Conservation (phyloP, 2,888 invertebrate species). For the Protonemura montana region DNA sequence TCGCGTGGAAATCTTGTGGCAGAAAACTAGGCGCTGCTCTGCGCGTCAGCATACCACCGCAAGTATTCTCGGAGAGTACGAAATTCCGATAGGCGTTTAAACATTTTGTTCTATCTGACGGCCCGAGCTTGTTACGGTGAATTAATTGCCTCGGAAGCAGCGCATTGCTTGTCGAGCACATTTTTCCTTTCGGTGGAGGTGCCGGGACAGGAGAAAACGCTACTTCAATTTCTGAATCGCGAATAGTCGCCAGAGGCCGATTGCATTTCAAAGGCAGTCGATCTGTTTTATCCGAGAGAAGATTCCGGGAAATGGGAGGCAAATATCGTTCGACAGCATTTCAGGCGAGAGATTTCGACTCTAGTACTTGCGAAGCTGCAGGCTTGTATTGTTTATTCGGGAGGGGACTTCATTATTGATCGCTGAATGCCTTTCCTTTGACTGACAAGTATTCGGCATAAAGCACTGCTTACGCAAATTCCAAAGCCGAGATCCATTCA, state of each 20-base stretch:
- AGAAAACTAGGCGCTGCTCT: constrained; percentile 25
- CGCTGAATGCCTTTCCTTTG: constrained; percentile 14
- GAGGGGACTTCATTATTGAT: constrained; percentile 7
- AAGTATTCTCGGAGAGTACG: background rate
- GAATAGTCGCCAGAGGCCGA: background rate
- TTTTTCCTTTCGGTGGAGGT: background rate
- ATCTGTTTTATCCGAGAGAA: background rate
- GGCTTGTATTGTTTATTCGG: constrained; percentile 22
- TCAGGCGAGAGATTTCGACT: background rate
- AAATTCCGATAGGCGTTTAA: background rate
- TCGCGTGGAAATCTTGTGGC: constrained; percentile 16
- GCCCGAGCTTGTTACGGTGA: background rate
- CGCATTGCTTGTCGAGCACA: background rate
- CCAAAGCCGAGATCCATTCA: constrained; percentile 20
- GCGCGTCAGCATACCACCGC: constrained; percentile 7
- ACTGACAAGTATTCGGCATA: constrained; percentile 18
- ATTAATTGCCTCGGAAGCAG: background rate
- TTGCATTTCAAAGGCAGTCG: background rate
- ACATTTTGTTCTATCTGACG: background rate
- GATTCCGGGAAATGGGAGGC: background rate
- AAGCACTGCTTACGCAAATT: background rate
- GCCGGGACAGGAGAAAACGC: background rate
- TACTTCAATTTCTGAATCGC: background rate
- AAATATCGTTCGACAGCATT: background rate
- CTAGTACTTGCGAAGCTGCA: background rate